Conservation (phyloP, 2,113 vertebrate species). For the Cochlearius cochlearius region DNA sequence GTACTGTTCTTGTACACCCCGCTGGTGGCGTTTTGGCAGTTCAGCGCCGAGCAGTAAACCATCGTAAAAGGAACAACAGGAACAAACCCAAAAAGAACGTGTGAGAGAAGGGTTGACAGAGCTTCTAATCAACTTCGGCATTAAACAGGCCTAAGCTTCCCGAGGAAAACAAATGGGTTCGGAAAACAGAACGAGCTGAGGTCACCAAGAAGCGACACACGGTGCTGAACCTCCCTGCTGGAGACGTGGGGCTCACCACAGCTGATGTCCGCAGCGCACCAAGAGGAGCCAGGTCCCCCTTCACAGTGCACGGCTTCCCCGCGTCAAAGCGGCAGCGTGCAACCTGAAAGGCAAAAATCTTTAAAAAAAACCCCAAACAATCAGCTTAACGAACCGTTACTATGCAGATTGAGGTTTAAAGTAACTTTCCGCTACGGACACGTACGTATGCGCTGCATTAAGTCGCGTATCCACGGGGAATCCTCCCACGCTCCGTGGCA, state of each 20-base stretch:
- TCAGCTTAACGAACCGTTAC: rapidly evolving
- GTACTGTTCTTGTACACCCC: background rate
- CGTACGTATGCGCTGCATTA: rapidly evolving
- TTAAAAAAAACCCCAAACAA: background rate
- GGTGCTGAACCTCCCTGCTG: too few species aligned
- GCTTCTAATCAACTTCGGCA: background rate
- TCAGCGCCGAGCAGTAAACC: background rate
- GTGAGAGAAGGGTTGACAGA: background rate
- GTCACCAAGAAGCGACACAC: rapidly evolving
- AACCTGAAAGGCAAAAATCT: background rate
- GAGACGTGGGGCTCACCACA: rapidly evolving
- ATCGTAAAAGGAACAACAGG: rapidly evolving
- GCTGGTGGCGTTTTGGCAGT: background rate
- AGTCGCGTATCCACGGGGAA: rapidly evolving
- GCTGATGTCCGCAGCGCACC: background rate
- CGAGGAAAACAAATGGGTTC: rapidly evolving
- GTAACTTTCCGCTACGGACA: rapidly evolving
- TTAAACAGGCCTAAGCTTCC: rapidly evolving
- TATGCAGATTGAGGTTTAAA: background rate
- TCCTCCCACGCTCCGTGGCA: background rate
- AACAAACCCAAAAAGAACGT: too few species aligned
- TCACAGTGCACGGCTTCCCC: rapidly evolving
- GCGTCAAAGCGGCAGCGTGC: rapidly evolving
- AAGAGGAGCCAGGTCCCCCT: background rate
- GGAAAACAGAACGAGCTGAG: background rate